Base-by-base conservation (phyloP, 2,888 invertebrate genomes). In the Dascillus cervinus region DNA sequence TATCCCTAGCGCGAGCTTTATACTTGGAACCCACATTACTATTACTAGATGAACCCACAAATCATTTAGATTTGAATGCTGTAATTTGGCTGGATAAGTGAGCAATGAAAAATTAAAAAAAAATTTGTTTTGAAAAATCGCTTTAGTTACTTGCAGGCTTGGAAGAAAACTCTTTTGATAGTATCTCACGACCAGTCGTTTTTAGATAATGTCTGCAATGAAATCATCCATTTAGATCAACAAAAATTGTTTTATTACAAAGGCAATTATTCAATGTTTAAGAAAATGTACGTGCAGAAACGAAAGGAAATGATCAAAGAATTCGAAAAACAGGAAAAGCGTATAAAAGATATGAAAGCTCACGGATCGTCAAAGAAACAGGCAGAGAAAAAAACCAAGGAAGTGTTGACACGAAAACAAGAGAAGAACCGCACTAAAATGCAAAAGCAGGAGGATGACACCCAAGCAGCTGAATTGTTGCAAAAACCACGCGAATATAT, bases 131-230 rank as follows among this genome's bases (percentile, higher is more conserved):
- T 12, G 12, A n/a, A 15, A 13, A 32, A 29, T 13, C n/a, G 12
- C 68, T 66, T 34, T 64, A 88, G 86, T 62, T 97, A 97, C 62
- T 72, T 98, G 11, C 96, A 97, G 72, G 79, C 79, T 2, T 98
- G 98, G 98, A 99, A 98, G 67, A 99, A 99, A 61, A 99, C 98
- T 0, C 69, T 99, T 2, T 68, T 99, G 14, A 87, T 99, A 36
- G 98, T 99, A 6, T 98, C 97, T 53, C 98, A 99, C 79, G 98
- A 99, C 74, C 98, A 98, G 69, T 94, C 94, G 46, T 99, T 99
- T 71, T 79, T 99, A 52, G 97, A 99, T 64, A 98, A 97, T 58
- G 96, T 99, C 3, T 99, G 98, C 65, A 96, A 97, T 34, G 98
- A 99, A 69, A 88, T 99, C 44, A 88, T 99, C 40, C 98, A 99